Base-by-base conservation (phyloP, 2,113 vertebrate species). In the Syngnathus scovelli region DNA sequence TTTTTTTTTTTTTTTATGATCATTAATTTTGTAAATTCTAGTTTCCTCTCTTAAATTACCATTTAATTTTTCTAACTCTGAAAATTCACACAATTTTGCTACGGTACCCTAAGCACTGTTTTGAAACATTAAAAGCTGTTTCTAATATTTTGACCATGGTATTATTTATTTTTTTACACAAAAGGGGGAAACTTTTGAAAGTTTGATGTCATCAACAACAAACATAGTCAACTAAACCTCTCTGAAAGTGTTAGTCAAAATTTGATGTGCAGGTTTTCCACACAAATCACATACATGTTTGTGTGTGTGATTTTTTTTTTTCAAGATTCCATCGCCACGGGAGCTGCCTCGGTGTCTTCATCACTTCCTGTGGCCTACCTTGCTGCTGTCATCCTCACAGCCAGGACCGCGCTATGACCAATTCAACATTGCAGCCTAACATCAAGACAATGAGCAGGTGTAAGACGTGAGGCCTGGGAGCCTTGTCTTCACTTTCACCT, bases 351-450 rank as follows among this genome's bases (percentile, higher is more conserved):
- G 0, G 90, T 85, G n/a, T 88, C 90, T 1, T 92, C 91, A 9
- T 88, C 91, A 0, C 83, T 91, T 61, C 90, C 94, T 1, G 82
- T 90, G 77, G 89, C 94, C 83, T 90, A 90, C 70, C 91, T 94
- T 0, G 90, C 93, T 72, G 90, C 91, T 77, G 84, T 95, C 63
- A 92, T 93, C 69, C 90, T 96, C 92, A 95, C 94, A 91, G 92
- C 93, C 18, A 89, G 92, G 78, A 93, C 92, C 18, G 51, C 80
- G 23, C 85, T 91, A 90, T 91, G 90, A 90, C 88, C 80, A 81
- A 84, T 71, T 71, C 10, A 63, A 58, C 58, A 6, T 41, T 13
- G 18, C 74, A 66, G 79, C 72, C 66, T 65, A 67, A 71, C 66
- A 52, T 64, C 66, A 76, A 61, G 69, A 78, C 74, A 72, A 76